A percentile compares a stretch with the other conserved stretches of the same genome.
phyloP scores from a whole-genome alignment of 2,797 vertebrate genomes.

The Morelia viridis region DNA sequence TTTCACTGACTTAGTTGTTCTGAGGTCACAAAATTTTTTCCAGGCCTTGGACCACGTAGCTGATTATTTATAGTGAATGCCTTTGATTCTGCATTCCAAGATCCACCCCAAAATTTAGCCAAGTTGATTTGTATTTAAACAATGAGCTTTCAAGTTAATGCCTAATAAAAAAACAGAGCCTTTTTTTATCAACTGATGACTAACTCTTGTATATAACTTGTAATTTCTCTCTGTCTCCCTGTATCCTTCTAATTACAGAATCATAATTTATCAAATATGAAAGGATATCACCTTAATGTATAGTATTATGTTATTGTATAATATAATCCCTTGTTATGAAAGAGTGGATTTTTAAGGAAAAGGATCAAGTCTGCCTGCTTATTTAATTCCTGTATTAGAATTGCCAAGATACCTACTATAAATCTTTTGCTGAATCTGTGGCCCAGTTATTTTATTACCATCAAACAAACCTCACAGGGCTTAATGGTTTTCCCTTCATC shows the following conservation, averaged over 20 bases:
- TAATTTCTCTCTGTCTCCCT: background rate
- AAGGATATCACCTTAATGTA: conserved; percentile 6
- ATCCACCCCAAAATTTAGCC: background rate
- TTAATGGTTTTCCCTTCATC: conserved; percentile 25
- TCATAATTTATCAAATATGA: background rate
- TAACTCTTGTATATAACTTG: background rate
- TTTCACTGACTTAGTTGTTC: background rate
- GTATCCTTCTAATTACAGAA: conserved; percentile 3
- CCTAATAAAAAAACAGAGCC: background rate
- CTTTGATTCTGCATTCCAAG: background rate
- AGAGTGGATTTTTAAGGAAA: conserved; percentile 13
- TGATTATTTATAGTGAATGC: background rate
- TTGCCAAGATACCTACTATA: conserved; percentile 6
- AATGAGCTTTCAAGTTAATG: background rate
- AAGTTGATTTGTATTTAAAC: background rate
- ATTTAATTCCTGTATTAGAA: conserved; percentile 23
- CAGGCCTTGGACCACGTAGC: background rate
- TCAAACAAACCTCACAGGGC: conserved; percentile 27
- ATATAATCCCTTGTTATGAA: background rate
- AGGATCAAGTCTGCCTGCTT: background rate
- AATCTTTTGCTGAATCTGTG: conserved; percentile 26
- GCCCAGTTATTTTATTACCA: conserved; percentile 31
- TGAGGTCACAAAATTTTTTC: background rate
- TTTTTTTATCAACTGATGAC: background rate
- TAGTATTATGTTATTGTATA: background rate